Conservation (phyloP, 2,797 vertebrate species). For the Mus spretus region DNA sequence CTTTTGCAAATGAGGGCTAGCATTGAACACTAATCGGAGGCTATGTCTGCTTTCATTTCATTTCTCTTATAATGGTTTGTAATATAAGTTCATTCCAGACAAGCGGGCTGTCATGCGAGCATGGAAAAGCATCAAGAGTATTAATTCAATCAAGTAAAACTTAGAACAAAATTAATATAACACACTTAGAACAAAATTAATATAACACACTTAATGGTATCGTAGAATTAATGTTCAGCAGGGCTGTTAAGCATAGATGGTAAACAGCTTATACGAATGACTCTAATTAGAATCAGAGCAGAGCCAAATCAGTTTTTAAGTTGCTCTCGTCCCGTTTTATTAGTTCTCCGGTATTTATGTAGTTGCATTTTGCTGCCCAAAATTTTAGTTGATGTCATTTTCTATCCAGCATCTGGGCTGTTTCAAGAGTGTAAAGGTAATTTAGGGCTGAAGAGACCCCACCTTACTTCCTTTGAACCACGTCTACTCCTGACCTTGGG, state of each 20-base stretch:
- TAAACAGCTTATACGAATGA: conserved; percentile 36
- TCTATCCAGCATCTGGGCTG: neutral
- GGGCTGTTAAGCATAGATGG: conserved; percentile 61
- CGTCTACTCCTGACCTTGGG: neutral
- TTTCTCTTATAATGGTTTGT: neutral
- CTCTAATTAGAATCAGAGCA: conserved; percentile 55
- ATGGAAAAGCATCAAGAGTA: neutral
- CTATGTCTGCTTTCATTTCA: neutral
- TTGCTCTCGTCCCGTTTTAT: conserved; percentile 53
- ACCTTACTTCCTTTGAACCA: neutral
- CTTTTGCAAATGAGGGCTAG: neutral
- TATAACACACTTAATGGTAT: conserved; percentile 59
- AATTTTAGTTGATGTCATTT: conserved; percentile 11
- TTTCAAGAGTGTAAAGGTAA: neutral
- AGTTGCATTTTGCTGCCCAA: neutral
- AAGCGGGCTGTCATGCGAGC: conserved; percentile 22
- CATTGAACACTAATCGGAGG: neutral
- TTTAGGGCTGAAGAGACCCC: neutral
- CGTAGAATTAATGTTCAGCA: conserved; percentile 38
- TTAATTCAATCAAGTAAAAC: conserved; percentile 74
- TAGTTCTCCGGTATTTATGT: conserved; percentile 39
- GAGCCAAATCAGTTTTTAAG: conserved; percentile 61
- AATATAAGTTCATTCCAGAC: conserved; percentile 44
- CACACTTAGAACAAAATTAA: conserved; percentile 72
- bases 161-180: conserved; percentile 71